Percentiles rank a stretch among this genome's conserved stretches.
These are phyloP conservation scores for Lithophane ornitopus DNA, from an alignment of 2,888 invertebrate species.

Conservation along the genomic window DNA sequence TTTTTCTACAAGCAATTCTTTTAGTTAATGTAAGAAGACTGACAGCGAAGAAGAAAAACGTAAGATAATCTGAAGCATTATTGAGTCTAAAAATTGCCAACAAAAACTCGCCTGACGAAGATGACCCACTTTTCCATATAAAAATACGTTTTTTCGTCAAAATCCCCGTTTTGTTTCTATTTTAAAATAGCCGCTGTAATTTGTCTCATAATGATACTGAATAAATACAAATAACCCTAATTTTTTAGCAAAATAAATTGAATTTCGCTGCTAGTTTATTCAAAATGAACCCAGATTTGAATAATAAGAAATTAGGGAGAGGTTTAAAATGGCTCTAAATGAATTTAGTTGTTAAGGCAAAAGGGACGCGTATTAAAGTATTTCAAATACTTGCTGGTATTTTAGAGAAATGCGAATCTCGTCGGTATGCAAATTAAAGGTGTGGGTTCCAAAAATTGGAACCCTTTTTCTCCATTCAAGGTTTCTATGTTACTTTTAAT, in stretches of 20 bases:
- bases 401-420: slow-evolving; percentile 27
- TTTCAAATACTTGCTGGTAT: slow-evolving; percentile 41
- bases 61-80: background rate
- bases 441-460: slow-evolving; percentile 7
- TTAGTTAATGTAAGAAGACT: background rate
- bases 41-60: too few relatives aligned
- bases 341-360: slow-evolving; percentile 45
- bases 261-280: slow-evolving; percentile 21
- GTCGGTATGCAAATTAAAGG: slow-evolving; percentile 48
- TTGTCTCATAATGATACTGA: background rate
- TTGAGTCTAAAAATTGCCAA: background rate
- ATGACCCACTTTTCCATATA: background rate
- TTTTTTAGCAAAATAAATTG: slow-evolving; percentile 19
- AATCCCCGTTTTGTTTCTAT: background rate
- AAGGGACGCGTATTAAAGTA: slow-evolving; percentile 48
- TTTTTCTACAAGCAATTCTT: background rate
- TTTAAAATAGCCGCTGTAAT: slow-evolving; percentile 9
- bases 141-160: background rate
- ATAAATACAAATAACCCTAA: slow-evolving; percentile 12
- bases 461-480: slow-evolving; percentile 12
- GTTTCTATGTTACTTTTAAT: slow-evolving; percentile 10
- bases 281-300: slow-evolving; percentile 45
- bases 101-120: background rate
- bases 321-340: slow-evolving; percentile 42
- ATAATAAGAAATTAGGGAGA: slow-evolving; percentile 50